Base-by-base conservation (phyloP, 2,888 invertebrate species). In the Limenitis arthemis region DNA sequence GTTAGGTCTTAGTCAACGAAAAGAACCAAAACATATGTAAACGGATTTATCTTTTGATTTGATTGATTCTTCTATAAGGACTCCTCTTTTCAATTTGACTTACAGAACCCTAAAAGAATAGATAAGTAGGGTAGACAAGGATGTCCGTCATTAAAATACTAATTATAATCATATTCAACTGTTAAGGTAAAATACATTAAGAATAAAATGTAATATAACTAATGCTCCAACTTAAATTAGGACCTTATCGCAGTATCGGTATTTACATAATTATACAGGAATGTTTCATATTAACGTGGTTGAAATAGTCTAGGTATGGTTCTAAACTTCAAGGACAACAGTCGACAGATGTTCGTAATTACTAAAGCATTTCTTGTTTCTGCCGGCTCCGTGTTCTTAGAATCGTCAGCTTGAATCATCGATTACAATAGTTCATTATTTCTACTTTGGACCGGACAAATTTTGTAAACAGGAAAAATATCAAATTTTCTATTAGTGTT, bases 281-380 rank as follows among this genome's bases (percentile, higher is more conserved):
- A 50, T 30, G 8, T 34, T 30, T 40, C 33, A 48, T 41, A 41
- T 43, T 47, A 40, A 39, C 32, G 40, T 29, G 30, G 30, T 48
- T 31, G 30, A 34, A 32, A 32, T 40, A 37, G 49, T 49, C 43
- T 55, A 52, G 49, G 47, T 49, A 49, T 51, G 44, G 40, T 51
- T 51, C 49, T 37, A 49, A 47, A 36, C 43, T 39, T 42, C 57
- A 57, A 57, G 57, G 57, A 44, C 57, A 54, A 34, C 44, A 36
- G 51, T 50, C 50, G 42, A 53, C 55, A 57, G 57, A 55, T 57
- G 57, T 44, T 55, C 42, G 41, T 57, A 57, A 57, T 57, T 57
- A 55, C 47, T 55, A 52, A 47, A 54, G 56, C 38, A 49, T 57
- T 54, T 54, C 52, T 52, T 51, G 50, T 50, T 44, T 46, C 53